phyloP scores from a whole-genome alignment of 35 echinoderm and acorn worm genomes.

The Ptychodera flava region DNA sequence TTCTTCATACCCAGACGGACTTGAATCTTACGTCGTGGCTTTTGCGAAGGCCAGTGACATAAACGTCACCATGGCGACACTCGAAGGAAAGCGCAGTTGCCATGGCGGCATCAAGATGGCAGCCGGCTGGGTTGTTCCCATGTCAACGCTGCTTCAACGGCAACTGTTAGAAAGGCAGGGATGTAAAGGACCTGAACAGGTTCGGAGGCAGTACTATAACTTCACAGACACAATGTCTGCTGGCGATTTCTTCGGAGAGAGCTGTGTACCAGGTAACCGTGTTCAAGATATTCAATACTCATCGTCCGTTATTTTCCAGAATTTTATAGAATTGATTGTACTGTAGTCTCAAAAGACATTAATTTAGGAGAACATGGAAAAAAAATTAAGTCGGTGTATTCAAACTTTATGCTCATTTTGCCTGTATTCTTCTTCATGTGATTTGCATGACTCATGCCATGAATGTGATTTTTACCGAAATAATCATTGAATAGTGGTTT shows the following conservation, averaged over 20 bases:
- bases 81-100: constrained; percentile 41
- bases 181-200: background rate
- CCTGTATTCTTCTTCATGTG: no score
- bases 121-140: constrained; percentile 80
- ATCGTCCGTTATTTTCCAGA: no score
- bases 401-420: no score
- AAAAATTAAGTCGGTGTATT: no score
- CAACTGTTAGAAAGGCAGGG: constrained; percentile 41
- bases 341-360: no score
- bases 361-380: no score
- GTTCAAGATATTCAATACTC: no score
- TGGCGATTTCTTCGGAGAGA: constrained; percentile 46
- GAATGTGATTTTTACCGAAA: no score
- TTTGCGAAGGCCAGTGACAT: constrained; percentile 33
- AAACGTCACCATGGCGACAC: constrained; percentile 27
- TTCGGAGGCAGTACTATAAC: no score
- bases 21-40: constrained; percentile 59
- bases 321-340: no score
- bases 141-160: constrained; percentile 43
- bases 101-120: constrained; percentile 70
- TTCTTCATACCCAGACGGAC: background rate
- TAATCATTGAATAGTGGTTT: no score
- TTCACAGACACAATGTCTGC: constrained; percentile 28
- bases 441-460: no score
- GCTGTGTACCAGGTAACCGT: constrained; percentile 80